Evolutionary conservation across 2,797 vertebrate species (phyloP), one percentile per base, ranked within the genome.

Genomic region (Rhyacichthys aspro): DNA sequence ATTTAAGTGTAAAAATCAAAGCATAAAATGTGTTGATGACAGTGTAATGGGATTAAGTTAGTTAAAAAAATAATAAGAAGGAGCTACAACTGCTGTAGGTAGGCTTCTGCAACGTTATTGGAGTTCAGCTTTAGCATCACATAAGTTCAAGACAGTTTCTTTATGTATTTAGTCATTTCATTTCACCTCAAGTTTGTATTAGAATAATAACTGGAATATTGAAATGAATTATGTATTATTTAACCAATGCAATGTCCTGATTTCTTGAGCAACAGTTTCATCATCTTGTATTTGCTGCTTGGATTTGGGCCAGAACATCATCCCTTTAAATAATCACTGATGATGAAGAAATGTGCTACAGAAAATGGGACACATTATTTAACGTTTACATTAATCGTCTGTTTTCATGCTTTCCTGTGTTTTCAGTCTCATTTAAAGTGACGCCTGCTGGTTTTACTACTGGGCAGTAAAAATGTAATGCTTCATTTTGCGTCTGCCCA

Each of bases 381-480:
- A 43, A 41, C 39, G 14, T 41, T 15, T 28, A 28, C 23, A 28
- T 28, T 28, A 6, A 28, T 28, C 11, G 11, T 38, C 11, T 43
- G 1, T 8, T 17, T 43, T 3, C 15, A 17, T 43, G 9, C 4
- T 17, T 16, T 17, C n/a, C 2, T 43, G 16, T 9, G 7, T 16
- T 10, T 43, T 43, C 10, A 11, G 38, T 19, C 23, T 54, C 3
- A 59, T 72, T 59, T 61, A 54, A 37, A 34, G 39, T 33, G 18
- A 61, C 34, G 47, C 36, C 38, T 53, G 4, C 48, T 42, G 37
- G 42, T 45, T 76, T 39, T 42, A 55, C 17, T 3, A 38, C 17
- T 57, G 57, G 60, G 45, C 39, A 11, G 54, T 58, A 17, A 66
- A 66, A 67, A 65, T 47, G 48, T 41, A 38, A 38, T 45, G 47